Evolutionary conservation across 2,113 vertebrate genomes (phyloP).

Genomic region (Numenius arquata): DNA sequence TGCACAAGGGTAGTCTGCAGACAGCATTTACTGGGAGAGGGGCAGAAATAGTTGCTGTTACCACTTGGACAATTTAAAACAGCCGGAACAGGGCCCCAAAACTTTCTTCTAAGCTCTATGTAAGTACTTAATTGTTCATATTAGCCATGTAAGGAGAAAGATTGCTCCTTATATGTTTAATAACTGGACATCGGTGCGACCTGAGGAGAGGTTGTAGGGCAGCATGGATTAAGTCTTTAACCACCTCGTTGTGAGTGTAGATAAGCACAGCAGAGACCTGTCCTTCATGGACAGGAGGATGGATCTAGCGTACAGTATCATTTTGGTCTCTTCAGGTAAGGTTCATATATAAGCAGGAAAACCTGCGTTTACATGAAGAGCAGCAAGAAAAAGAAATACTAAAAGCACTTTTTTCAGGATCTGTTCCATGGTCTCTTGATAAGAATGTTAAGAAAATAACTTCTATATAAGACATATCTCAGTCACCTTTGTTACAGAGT

Average conservation of each 20-base stretch:
- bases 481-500: slow-evolving; percentile 11
- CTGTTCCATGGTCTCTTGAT: neutral
- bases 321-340: neutral
- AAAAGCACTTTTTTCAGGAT: neutral
- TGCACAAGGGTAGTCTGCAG: accelerated
- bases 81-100: neutral
- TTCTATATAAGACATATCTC: neutral
- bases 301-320: neutral
- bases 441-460: neutral
- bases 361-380: neutral
- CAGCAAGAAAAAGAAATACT: neutral
- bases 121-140: neutral
- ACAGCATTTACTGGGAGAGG: neutral
- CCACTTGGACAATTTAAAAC: neutral
- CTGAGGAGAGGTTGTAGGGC: neutral
- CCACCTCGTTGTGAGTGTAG: accelerated
- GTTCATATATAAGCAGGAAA: neutral
- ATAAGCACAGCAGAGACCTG: neutral
- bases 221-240: neutral
- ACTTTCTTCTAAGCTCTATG: neutral
- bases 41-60: neutral
- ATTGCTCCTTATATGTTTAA: neutral
- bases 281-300: neutral
- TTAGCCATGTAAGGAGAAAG: neutral
- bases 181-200: neutral